Evolutionary conservation across 2,888 invertebrate species (phyloP).

Genomic region (Nezara viridula): DNA sequence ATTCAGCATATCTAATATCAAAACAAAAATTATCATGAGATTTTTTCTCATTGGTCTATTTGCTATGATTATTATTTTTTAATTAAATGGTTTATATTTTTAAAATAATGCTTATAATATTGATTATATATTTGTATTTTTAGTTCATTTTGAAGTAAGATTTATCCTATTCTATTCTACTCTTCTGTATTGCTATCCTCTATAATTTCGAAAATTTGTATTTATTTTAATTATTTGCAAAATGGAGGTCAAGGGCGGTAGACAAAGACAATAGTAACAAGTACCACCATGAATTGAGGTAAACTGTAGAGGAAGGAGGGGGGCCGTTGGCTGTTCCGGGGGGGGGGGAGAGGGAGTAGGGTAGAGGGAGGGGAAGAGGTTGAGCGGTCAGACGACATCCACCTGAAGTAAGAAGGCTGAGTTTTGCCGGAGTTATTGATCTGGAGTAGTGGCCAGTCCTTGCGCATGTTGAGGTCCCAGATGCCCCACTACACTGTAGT

Average conservation of each 20-base stretch:
- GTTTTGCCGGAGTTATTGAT: conserved; percentile 49
- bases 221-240: not conserved
- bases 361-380: not conserved
- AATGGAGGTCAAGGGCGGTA: not conserved
- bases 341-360: not conserved
- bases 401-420: conserved; percentile 49
- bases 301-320: not conserved
- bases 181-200: too few relatives aligned
- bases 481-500: conserved; percentile 52
- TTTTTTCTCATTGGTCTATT: too few relatives aligned
- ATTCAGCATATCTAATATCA: too few relatives aligned
- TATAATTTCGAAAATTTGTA: too few relatives aligned
- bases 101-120: too few relatives aligned
- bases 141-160: too few relatives aligned
- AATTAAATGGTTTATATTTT: too few relatives aligned
- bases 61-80: too few relatives aligned
- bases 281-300: not conserved
- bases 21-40: too few relatives aligned
- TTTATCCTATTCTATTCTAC: too few relatives aligned
- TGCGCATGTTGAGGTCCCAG: conserved; percentile 63
- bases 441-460: conserved; percentile 60
- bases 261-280: not conserved
- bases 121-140: too few relatives aligned
- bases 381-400: conserved; percentile 34
- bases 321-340: not conserved